A percentile compares a stretch with the other conserved stretches of the same genome.
Evolutionary conservation across 2,113 vertebrate genomes (phyloP).

Genomic region (Engystomops pustulosus): DNA sequence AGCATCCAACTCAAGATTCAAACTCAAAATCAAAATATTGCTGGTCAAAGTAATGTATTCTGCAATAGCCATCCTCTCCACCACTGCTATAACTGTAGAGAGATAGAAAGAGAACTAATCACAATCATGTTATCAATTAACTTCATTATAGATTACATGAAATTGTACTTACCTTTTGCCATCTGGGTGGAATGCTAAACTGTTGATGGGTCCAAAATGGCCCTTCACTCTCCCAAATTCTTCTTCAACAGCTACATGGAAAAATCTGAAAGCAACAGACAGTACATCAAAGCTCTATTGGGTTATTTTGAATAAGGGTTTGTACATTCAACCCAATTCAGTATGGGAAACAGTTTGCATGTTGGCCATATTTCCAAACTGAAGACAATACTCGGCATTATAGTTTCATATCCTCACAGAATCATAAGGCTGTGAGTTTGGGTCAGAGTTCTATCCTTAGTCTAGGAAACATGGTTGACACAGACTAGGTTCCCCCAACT

Average conservation of each 20-base stretch:
- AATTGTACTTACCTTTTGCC: conserved; percentile 87
- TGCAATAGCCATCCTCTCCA: conserved; percentile 93
- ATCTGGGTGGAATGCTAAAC: conserved; percentile 95
- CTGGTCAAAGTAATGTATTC: conserved; percentile 96
- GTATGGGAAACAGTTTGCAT: too few species aligned
- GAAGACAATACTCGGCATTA: too few species aligned
- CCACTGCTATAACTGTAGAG: conserved; percentile 92
- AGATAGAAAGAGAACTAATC: conserved; percentile 20
- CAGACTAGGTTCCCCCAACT: too few species aligned
- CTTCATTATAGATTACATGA: neutral
- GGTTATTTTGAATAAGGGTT: too few species aligned
- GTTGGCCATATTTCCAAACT: too few species aligned
- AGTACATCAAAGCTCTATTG: neutral
- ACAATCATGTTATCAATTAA: neutral
- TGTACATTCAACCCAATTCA: too few species aligned
- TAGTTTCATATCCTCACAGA: too few species aligned
- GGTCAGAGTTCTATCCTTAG: too few species aligned
- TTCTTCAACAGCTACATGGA: conserved; percentile 95
- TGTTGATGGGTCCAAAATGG: conserved; percentile 97
- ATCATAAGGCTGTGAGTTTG: too few species aligned
- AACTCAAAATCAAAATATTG: conserved; percentile 98
- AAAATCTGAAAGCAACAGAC: conserved; percentile 78
- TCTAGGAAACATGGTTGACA: too few species aligned
- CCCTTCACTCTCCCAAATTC: conserved; percentile 98
- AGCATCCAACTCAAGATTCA: conserved; percentile 76